Conservation (phyloP, 1,140 invertebrate species). For the Watersipora subatra region DNA sequence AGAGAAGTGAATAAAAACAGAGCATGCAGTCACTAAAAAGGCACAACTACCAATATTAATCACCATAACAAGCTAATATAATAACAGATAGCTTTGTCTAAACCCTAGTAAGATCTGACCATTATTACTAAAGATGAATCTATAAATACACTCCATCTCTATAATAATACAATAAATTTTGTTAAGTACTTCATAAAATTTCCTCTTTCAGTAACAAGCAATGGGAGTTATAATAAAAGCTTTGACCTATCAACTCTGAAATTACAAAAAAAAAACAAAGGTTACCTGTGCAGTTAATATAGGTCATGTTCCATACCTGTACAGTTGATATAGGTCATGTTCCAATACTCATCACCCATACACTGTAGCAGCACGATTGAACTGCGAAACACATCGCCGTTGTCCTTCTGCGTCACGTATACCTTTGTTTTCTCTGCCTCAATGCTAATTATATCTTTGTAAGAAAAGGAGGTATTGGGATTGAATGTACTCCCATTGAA, state of each 20-base stretch:
- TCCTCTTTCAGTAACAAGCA: neutral
- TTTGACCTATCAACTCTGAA: neutral
- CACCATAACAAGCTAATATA: too few relatives aligned
- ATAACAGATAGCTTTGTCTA: too few relatives aligned
- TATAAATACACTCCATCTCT: too few relatives aligned
- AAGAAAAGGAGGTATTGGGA: neutral
- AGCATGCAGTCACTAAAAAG: too few relatives aligned
- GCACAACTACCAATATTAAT: too few relatives aligned
- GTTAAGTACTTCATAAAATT: too few relatives aligned
- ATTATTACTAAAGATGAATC: too few relatives aligned
- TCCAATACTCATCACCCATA: neutral
- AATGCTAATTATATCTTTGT: neutral
- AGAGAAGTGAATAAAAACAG: too few relatives aligned
- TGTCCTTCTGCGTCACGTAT: neutral
- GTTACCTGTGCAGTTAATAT: neutral
- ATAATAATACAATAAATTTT: too few relatives aligned
- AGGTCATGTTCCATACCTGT: neutral
- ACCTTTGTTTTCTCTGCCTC: neutral
- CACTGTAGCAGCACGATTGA: too few relatives aligned
- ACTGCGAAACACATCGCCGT: neutral
- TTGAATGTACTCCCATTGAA: neutral
- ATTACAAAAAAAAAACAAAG: neutral
- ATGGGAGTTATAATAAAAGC: neutral
- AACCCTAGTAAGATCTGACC: too few relatives aligned
- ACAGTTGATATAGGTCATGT: neutral